Percentiles rank a stretch among this genome's conserved stretches.
Conservation (phyloP, 2,888 invertebrate genomes). For the Conus canariensis region DNA sequence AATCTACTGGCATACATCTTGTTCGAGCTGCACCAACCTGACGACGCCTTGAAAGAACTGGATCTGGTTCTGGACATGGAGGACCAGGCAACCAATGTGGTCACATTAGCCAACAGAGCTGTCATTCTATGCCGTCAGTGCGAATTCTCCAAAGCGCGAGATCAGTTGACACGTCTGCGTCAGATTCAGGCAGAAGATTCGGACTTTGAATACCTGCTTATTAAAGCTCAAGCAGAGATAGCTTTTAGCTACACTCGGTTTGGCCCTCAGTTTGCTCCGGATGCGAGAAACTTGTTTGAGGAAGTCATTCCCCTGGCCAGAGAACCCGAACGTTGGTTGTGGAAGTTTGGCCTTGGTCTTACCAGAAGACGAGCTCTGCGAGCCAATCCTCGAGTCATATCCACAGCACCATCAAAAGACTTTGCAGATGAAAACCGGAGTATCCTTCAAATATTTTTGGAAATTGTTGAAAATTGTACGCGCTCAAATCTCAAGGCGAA, state of each 20-base stretch:
- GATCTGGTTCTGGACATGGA: conserved; percentile 7
- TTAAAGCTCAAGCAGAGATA: conserved; percentile 36
- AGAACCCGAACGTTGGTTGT: conserved; percentile 24
- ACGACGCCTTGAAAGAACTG: neutral
- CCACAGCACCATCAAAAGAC: neutral
- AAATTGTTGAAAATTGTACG: neutral
- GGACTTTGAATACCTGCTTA: conserved; percentile 24
- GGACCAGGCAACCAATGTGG: conserved; percentile 16
- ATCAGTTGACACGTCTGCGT: neutral
- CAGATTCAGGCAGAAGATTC: neutral
- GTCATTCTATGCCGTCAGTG: neutral
- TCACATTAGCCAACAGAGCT: conserved; percentile 40
- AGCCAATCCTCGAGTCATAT: neutral
- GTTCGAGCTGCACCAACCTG: neutral
- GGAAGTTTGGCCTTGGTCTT: conserved; percentile 33
- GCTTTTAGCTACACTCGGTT: conserved; percentile 37
- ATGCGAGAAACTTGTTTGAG: neutral
- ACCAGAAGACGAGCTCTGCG: neutral
- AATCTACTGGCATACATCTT: conserved; percentile 29
- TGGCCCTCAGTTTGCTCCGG: neutral
- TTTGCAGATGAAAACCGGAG: neutral
- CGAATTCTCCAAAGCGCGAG: neutral
- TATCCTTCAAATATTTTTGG: neutral
- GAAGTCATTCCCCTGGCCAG: conserved; percentile 24
- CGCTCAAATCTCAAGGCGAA: conserved; percentile 15